Conservation (phyloP, 2,888 invertebrate species). For the Lordiphosa andalusiaca region DNA sequence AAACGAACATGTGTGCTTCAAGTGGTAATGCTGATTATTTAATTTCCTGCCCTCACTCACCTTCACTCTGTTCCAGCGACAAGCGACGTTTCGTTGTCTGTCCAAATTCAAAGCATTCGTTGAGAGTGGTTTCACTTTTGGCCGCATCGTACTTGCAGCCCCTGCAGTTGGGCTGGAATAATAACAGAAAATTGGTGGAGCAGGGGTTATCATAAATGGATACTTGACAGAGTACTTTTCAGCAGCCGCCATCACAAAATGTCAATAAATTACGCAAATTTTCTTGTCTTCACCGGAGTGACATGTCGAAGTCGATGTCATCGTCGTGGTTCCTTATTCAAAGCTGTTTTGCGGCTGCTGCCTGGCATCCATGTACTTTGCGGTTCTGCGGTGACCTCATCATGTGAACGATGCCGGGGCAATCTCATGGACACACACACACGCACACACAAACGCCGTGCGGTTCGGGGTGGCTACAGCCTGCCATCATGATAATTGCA, state of each 20-base stretch:
- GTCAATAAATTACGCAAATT: slow-evolving; percentile 56
- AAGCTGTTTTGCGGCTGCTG: slow-evolving; percentile 38
- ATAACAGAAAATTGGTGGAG: neutral
- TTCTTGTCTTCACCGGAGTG: slow-evolving; percentile 25
- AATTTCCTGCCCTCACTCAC: slow-evolving; percentile 62
- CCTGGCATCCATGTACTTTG: slow-evolving; percentile 59
- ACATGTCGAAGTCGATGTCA: slow-evolving; percentile 26
- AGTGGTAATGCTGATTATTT: slow-evolving; percentile 57
- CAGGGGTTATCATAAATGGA: neutral
- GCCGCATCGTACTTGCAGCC: slow-evolving; percentile 79
- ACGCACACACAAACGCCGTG: slow-evolving; percentile 41
- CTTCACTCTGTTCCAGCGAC: slow-evolving; percentile 62
- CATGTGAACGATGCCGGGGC: slow-evolving; percentile 45
- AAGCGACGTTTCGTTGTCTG: slow-evolving; percentile 43
- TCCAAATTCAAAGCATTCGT: slow-evolving; percentile 75
- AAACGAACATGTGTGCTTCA: slow-evolving; percentile 37
- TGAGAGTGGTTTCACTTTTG: slow-evolving; percentile 74
- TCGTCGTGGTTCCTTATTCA: slow-evolving; percentile 46
- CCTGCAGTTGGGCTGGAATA: slow-evolving; percentile 76
- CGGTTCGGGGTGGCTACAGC: slow-evolving; percentile 42
- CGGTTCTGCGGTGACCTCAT: slow-evolving; percentile 68
- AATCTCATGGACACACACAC: slow-evolving; percentile 42
- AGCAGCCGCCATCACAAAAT: slow-evolving; percentile 17
- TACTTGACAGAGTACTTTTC: slow-evolving; percentile 3
- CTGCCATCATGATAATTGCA: slow-evolving; percentile 70